Evolutionary conservation across 2,797 vertebrate species (phyloP).

Genomic region (Hoplostethus atlanticus): DNA sequence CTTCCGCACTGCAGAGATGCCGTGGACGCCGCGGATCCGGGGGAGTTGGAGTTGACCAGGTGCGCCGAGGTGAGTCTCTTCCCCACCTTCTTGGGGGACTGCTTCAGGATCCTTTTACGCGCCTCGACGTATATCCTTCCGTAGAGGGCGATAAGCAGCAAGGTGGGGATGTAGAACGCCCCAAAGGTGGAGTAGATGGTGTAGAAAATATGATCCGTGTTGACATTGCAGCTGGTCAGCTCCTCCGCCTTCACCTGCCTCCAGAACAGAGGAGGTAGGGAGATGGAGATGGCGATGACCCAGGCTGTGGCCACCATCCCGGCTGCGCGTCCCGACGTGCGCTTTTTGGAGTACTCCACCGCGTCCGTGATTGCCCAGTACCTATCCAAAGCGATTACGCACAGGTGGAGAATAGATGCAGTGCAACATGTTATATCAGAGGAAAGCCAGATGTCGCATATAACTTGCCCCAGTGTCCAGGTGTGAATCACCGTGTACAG

Average conservation of each 20-base stretch:
- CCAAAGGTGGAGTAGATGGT: constrained; percentile 98
- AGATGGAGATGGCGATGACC: constrained; percentile 97
- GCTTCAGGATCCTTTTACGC: constrained; percentile 93
- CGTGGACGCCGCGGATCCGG: constrained; percentile 91
- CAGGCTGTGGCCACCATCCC: constrained; percentile 94
- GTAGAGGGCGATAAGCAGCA: constrained; percentile 96
- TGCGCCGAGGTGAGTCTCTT: constrained; percentile 95
- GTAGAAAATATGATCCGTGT: constrained; percentile 97
- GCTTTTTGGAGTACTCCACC: constrained; percentile 95
- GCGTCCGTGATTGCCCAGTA: constrained; percentile 99
- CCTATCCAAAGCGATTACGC: constrained; percentile 96
- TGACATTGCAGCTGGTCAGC: constrained; percentile 90
- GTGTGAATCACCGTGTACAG: constrained; percentile 94
- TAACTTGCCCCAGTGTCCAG: constrained; percentile 94
- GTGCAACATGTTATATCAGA: constrained; percentile 99
- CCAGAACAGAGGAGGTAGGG: constrained; percentile 98
- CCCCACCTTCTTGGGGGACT: constrained; percentile 91
- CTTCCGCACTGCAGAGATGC: constrained; percentile 87
- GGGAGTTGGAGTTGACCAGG: constrained; percentile 88
- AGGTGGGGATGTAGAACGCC: constrained; percentile 96
- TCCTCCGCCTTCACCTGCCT: constrained; percentile 93
- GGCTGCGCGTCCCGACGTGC: constrained; percentile 92
- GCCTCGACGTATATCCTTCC: constrained; percentile 97
- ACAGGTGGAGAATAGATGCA: constrained; percentile 97
- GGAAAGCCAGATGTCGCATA: constrained; percentile 97